Base-by-base conservation (phyloP, 2,113 vertebrate genomes). In the Pelodiscus sinensis region DNA sequence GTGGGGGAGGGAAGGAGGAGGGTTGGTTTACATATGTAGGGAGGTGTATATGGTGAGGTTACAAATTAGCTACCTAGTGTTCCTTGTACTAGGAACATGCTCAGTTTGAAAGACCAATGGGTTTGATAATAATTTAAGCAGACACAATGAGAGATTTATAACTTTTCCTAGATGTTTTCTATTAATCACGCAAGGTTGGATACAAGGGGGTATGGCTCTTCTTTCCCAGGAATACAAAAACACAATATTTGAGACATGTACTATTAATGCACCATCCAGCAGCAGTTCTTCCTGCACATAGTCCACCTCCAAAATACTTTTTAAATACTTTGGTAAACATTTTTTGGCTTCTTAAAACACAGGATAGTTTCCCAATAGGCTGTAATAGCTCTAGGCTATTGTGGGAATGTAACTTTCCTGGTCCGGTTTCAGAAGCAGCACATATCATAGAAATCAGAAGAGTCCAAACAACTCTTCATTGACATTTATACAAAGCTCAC, bases 71-170 rank as follows among this genome's bases (percentile, higher is more conserved):
- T 2, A 14, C 19, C 4, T 21, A 22, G n/a, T 0, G 0, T 84
- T 85, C 9, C 6, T 44, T 24, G 1, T 82, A 55, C 81, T 35
- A 25, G 54, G 13, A 87, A 83, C 6, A 1, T 52, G 62, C 75
- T 50, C 85, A 91, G 22, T 52, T 80, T 86, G 84, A 90, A 93
- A 89, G n/a, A 91, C 54, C 89, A 88, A 55, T 5, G 79, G 13
- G 60, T 75, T 54, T 86, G 12, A 38, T 38, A 22, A 57, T 25
- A 85, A 31, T 51, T 77, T 82, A 25, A 86, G 12, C 9, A 87
- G 60, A n/a, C 9, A 22, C 19, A 25, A 86, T 79, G 85, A 50
- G 50, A 56, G 18, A 31, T 86, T 82, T 56, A 68, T 52, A 68
- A 29, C 1, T 0, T 81, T 86, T 73, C 56, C 52, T 44, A 78